Evolutionary conservation across 1,140 invertebrate genomes (phyloP).

Genomic region (Laupala kohalensis): DNA sequence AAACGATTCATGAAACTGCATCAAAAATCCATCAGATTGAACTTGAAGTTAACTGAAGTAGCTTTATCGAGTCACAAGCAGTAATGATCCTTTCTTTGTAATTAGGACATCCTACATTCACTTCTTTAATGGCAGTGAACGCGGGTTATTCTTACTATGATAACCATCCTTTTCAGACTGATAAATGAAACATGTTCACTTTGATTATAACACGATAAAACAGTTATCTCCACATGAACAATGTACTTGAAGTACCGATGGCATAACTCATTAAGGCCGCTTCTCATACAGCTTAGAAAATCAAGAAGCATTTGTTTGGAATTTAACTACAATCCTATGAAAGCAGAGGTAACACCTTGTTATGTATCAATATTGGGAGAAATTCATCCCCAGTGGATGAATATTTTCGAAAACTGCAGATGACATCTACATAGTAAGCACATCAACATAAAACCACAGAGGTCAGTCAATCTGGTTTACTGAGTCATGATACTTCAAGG

Average conservation of each 20-base stretch:
- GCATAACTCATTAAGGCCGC: constrained; percentile 3
- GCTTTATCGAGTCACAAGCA: no score
- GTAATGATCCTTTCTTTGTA: not conserved
- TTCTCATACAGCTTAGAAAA: constrained; percentile 5
- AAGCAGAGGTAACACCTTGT: no score
- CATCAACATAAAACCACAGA: not conserved
- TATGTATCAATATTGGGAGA: no score
- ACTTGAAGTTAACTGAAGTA: no score
- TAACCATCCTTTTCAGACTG: not conserved
- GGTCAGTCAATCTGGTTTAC: not conserved
- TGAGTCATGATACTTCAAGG: not conserved
- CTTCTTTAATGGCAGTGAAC: constrained; percentile 6
- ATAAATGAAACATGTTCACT: not conserved
- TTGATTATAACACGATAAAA: no score
- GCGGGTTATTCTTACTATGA: not conserved
- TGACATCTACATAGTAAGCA: not conserved
- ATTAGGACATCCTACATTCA: not conserved
- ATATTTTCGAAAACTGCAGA: not conserved
- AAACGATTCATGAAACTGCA: not conserved
- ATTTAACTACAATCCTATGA: no score
- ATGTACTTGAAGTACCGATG: constrained; percentile 3
- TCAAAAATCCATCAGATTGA: no score
- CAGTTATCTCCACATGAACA: not conserved
- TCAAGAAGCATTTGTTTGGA: no score
- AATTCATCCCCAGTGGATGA: no score